phyloP scores from a whole-genome alignment of 1,140 invertebrate species.

The Nasonia giraulti region DNA sequence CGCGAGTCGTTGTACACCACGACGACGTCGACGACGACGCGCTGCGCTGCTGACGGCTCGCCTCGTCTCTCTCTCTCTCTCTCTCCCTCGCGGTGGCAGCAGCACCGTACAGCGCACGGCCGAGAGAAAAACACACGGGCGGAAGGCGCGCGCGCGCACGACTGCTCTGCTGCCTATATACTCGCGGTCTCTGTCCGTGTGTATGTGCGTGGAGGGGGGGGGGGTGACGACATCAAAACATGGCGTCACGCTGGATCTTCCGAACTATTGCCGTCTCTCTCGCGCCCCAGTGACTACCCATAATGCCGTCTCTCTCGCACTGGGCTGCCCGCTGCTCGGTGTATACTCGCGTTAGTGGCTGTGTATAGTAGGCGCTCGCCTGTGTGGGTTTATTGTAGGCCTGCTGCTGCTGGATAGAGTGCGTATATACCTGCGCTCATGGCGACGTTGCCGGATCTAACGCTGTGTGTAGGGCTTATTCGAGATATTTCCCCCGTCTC shows the following conservation, averaged over 20 bases:
- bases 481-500: background rate
- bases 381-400: background rate
- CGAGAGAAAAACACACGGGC: conserved; percentile 15
- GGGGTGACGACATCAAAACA: conserved; percentile 71
- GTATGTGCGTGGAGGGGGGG: conserved; percentile 52
- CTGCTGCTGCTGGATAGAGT: conserved; percentile 16
- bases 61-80: conserved; percentile 17
- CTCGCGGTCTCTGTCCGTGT: background rate
- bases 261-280: conserved; percentile 46
- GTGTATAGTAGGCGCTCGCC: background rate
- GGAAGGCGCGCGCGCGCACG: conserved; percentile 24
- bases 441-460: conserved; percentile 40
- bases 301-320: conserved; percentile 32
- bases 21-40: background rate
- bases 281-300: background rate
- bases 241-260: conserved; percentile 67
- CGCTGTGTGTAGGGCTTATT: background rate
- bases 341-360: background rate
- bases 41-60: conserved; percentile 10
- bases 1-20: background rate
- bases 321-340: background rate
- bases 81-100: conserved; percentile 12
- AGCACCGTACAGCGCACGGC: background rate
- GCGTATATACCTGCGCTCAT: conserved; percentile 19
- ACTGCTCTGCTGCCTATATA: background rate